Evolutionary conservation across 1,140 invertebrate genomes (phyloP).

Genomic region (Cherax quadricarinatus): DNA sequence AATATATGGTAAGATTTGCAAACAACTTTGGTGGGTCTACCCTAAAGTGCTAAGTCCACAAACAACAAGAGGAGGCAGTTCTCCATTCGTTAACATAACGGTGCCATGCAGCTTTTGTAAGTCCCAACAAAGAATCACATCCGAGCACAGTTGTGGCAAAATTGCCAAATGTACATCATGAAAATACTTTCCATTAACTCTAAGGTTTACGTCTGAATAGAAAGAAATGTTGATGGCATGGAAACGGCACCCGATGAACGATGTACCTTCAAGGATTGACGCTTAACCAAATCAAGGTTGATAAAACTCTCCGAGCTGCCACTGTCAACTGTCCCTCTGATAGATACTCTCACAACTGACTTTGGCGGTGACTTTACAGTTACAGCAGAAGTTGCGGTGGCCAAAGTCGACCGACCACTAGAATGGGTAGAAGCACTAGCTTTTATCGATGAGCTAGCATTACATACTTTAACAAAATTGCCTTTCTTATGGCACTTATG

Average conservation of each 20-base stretch:
- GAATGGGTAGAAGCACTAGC: neutral
- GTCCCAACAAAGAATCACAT: conserved; percentile 25
- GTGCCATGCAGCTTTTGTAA: conserved; percentile 31
- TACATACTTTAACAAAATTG: conserved; percentile 15
- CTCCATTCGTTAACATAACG: conserved; percentile 11
- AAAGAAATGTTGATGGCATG: conserved; percentile 41
- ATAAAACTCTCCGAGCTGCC: too few species aligned
- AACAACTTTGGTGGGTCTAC: too few species aligned
- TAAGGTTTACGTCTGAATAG: conserved; percentile 39
- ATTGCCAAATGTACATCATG: too few species aligned
- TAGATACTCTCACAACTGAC: conserved; percentile 8
- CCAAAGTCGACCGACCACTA: neutral
- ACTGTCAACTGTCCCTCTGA: conserved; percentile 12
- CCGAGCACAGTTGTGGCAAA: conserved; percentile 10
- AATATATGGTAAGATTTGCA: too few species aligned
- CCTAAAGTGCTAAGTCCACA: too few species aligned
- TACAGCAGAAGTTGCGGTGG: neutral
- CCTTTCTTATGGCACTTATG: conserved; percentile 25
- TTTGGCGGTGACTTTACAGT: neutral
- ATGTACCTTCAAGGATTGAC: conserved; percentile 3
- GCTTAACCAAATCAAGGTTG: too few species aligned
- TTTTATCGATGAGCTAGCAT: neutral
- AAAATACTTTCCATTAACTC: conserved; percentile 31
- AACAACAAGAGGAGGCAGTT: conserved; percentile 33
- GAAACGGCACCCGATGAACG: conserved; percentile 25